A percentile compares a stretch with the other conserved stretches of the same genome.
Evolutionary conservation across 2,888 invertebrate genomes (phyloP).

Genomic region (Cheilosia vulpina): DNA sequence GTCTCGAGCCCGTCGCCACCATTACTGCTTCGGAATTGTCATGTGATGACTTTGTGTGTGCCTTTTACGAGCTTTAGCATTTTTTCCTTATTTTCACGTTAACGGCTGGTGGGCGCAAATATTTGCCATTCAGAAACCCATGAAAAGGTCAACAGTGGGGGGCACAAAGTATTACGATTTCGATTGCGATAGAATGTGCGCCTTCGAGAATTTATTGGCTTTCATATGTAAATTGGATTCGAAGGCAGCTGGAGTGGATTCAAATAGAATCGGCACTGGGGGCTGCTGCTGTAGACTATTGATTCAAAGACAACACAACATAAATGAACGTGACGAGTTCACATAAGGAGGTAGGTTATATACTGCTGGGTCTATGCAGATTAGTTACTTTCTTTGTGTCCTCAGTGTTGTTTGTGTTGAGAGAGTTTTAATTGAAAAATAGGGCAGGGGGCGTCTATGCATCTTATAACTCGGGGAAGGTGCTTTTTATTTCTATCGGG

Average conservation of each 20-base stretch:
- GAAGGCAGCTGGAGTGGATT: slow-evolving; percentile 44
- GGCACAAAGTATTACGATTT: slow-evolving; percentile 32
- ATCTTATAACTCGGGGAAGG: too few species aligned
- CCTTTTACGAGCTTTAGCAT: slow-evolving; percentile 66
- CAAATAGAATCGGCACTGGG: slow-evolving; percentile 4
- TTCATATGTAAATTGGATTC: slow-evolving; percentile 64
- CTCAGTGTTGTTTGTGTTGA: too few species aligned
- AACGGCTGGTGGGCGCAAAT: slow-evolving; percentile 47
- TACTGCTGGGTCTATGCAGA: too few species aligned
- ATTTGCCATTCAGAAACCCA: slow-evolving; percentile 65
- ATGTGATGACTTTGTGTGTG: slow-evolving; percentile 58
- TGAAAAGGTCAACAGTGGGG: slow-evolving; percentile 65
- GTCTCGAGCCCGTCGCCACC: slow-evolving; percentile 19
- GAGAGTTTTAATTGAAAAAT: too few species aligned
- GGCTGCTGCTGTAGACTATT: slow-evolving; percentile 23
- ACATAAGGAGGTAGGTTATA: neutral
- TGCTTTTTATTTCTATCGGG: too few species aligned
- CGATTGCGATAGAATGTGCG: slow-evolving; percentile 41
- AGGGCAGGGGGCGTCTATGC: too few species aligned
- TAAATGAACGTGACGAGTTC: slow-evolving; percentile 26
- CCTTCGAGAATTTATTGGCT: slow-evolving; percentile 60
- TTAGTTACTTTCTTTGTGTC: too few species aligned
- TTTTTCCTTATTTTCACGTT: slow-evolving; percentile 50
- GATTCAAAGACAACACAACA: slow-evolving; percentile 45
- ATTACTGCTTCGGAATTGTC: slow-evolving; percentile 60